These are phyloP conservation scores for Dunckerocampus dactyliophorus DNA, from an alignment of 2,113 vertebrate species.

Conservation along the genomic window DNA sequence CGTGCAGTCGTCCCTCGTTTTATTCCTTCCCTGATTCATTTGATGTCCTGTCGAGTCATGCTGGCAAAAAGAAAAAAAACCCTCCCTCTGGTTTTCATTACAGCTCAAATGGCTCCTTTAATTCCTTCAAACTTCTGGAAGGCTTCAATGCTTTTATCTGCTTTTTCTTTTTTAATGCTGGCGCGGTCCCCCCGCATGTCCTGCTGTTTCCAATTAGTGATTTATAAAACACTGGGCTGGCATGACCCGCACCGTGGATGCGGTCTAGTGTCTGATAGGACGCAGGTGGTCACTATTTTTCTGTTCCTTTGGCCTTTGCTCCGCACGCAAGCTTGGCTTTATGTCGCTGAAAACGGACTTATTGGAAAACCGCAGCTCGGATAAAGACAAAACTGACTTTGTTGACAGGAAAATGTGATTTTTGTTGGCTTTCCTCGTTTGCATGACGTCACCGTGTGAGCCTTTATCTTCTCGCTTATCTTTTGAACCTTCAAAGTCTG, in stretches of 20 bases:
- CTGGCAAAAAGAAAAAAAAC: slow-evolving; percentile 38
- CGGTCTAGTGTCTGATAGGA: not conserved
- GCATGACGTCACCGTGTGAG: not conserved
- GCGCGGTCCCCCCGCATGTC: slow-evolving; percentile 42
- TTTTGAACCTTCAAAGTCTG: too few relatives aligned
- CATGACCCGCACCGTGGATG: slow-evolving; percentile 15
- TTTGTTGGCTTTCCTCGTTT: not conserved
- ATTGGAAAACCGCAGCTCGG: slow-evolving; percentile 1
- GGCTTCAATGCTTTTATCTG: slow-evolving; percentile 23
- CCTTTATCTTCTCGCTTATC: too few relatives aligned
- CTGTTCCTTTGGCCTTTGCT: not conserved
- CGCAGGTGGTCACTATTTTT: slow-evolving; percentile 9
- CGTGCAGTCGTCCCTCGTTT: too few relatives aligned
- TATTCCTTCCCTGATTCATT: slow-evolving; percentile 52
- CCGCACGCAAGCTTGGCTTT: not conserved
- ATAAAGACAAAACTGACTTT: slow-evolving; percentile 2
- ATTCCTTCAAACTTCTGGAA: slow-evolving; percentile 63
- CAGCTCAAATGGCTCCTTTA: slow-evolving; percentile 60
- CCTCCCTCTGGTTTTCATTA: slow-evolving; percentile 66
- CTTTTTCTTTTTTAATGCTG: slow-evolving; percentile 7
- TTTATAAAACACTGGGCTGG: slow-evolving; percentile 53
- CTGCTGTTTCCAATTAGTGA: slow-evolving; percentile 57
- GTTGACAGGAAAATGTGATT: slow-evolving; percentile 13
- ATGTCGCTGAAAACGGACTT: not conserved
- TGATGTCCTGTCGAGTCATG: slow-evolving; percentile 38